Evolutionary conservation across 2,888 invertebrate species (phyloP).

Genomic region (Melieria omissa): DNA sequence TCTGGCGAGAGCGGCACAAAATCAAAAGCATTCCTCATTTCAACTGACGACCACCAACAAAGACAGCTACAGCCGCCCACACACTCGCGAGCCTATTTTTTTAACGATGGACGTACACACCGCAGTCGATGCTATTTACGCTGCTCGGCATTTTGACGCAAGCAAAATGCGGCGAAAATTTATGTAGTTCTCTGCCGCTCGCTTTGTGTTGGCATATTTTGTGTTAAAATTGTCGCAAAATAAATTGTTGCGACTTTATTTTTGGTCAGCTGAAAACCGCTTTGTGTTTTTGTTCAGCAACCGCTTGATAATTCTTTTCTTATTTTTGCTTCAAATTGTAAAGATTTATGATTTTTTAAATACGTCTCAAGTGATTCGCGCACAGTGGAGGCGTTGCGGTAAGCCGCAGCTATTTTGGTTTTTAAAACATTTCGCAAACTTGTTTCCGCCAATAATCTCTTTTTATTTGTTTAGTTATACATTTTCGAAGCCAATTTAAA

Average conservation of each 20-base stretch:
- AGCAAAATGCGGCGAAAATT: background rate
- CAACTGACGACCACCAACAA: too few relatives aligned
- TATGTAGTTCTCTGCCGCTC: background rate
- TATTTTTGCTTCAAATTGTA: background rate
- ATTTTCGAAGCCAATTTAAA: too few relatives aligned
- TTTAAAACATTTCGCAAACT: too few relatives aligned
- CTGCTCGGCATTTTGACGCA: background rate
- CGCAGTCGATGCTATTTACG: background rate
- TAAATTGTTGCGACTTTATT: constrained; percentile 22
- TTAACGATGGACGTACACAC: background rate
- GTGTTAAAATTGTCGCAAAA: background rate
- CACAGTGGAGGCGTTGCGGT: too few relatives aligned
- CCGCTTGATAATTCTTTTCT: constrained; percentile 20
- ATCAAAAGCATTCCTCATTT: too few relatives aligned
- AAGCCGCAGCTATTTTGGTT: too few relatives aligned
- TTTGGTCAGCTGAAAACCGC: constrained; percentile 27
- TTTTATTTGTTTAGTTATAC: too few relatives aligned
- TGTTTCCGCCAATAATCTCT: too few relatives aligned
- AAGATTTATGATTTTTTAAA: constrained; percentile 27
- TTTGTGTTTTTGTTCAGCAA: constrained; percentile 30
- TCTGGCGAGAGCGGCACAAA: too few relatives aligned
- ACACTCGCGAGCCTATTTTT: too few relatives aligned
- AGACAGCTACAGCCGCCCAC: too few relatives aligned
- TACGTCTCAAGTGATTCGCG: background rate
- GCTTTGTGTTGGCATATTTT: background rate